Evolutionary conservation across 2,113 vertebrate genomes (phyloP).

Genomic region (Semnornis frantzii): DNA sequence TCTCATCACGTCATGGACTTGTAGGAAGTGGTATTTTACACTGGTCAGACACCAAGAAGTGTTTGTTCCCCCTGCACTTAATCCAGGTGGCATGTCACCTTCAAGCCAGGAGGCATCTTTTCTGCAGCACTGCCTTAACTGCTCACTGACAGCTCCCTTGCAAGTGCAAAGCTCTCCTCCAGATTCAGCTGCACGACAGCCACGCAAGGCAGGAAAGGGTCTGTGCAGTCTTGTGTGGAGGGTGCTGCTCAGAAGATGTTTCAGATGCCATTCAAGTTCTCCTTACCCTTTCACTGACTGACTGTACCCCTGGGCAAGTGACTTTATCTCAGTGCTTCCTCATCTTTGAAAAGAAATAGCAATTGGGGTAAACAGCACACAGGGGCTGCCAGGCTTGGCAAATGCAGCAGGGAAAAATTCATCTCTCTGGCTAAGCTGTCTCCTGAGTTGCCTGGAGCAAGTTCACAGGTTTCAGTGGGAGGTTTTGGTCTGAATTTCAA

Average conservation of each 20-base stretch:
- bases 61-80: not conserved
- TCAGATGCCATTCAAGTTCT: not conserved
- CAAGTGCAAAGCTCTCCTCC: not conserved
- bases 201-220: not conserved
- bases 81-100: fast-evolving
- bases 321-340: not conserved
- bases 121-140: not conserved
- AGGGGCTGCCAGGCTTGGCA: not conserved
- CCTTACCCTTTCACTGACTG: not conserved
- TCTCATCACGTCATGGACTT: not conserved
- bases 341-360: not conserved
- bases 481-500: not conserved
- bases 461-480: not conserved
- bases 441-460: not conserved
- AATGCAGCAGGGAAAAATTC: not conserved
- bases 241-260: not conserved
- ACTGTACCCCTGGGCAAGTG: not conserved
- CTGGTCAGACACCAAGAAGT: not conserved
- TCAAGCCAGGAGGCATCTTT: not conserved
- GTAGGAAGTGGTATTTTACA: not conserved
- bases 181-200: not conserved
- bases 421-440: not conserved
- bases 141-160: not conserved
- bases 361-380: not conserved
- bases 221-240: not conserved